Base-by-base conservation (phyloP, 1,140 invertebrate genomes). In the Arctopsyche grandis region DNA sequence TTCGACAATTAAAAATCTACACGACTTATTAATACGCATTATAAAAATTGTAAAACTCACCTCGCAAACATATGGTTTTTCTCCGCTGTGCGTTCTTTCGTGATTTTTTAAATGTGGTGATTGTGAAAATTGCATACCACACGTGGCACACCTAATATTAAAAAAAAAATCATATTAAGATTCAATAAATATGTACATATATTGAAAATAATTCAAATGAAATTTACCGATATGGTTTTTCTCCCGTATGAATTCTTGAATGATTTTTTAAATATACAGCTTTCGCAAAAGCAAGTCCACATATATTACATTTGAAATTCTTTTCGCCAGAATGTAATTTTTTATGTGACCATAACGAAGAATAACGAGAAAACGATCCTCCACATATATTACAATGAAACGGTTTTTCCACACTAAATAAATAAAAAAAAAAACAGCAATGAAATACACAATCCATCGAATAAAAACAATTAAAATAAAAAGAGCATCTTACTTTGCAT, bases 81-180 rank as follows among this genome's bases (percentile, higher is more conserved):
- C 96, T 12, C 93, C 93, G 38, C 95, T 97, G 86, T 98, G 96
- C 76, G 96, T 97, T 83, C 95, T 90, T 84, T 97, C 96, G 84
- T 98, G 97, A 84, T 97, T 95, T 83, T 97, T 97, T 22, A 98
- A 89, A 89, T 98, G 94, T 16, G 96, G 95, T 79, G 94, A 95
- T 84, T 96, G 94, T 3, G 93, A 94, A 84, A 96, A 96, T 84
- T 95, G 93, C 93, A 96, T 95, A 56, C 94, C 94, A 85, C 95
- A 96, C 29, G 95, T 94, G 83, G 92, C 92, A 88, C 95, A 96
- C 86, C 90, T 91, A 80, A 26, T 81, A 80, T 83, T 9, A 74
- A 78, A 22, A 71, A 58, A 56, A 70, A 19, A 16, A 12, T 26
- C 10, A 66, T 4, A 66, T 66, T 56, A 56, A 21, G 3, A 19